Evolutionary conservation across 1,140 invertebrate species (phyloP), one percentile per base, ranked within the genome.

Genomic region (Diachasmimorpha longicaudata): DNA sequence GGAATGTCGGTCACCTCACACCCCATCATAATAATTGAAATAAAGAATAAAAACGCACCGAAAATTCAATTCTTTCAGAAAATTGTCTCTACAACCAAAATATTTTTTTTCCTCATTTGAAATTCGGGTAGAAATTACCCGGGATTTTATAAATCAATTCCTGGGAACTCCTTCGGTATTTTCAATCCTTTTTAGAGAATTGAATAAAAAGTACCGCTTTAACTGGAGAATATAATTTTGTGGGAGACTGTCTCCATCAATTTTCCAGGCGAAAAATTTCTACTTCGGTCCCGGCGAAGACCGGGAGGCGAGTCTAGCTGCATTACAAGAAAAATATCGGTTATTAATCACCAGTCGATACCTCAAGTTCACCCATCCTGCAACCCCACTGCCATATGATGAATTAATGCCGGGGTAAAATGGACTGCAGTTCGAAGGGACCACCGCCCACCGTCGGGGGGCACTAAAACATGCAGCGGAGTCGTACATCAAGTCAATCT

Each of bases 401-500:
- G 21, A 70, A 70, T 46, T 70, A 63, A 25, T 63, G 19, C 8
- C 4, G 10, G n/a, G 23, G 19, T 25, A 25, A 63, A 63, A 23
- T 31, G 58, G 21, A 63, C 21, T 14, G 31, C 58, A 63, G 31
- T 1, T 25, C 52, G 58, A 63, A 31, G 58, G 31, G 48, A 19
- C 5, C 48, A 16, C 14, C 11, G 48, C 5, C 48, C 14, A n/a
- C 48, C 16, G 39, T 42, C 39, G 39, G 19, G n/a, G 48, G 48
- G 48, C 10, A 55, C 19, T 55, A 69, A 42, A 37, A 42, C 58
- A 75, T 75, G 63, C 68, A 72, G 25, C 67, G n/a, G 58, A 68
- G 42, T 72, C 70, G 70, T 75, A 77, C 72, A 73, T 74, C 72
- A 74, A 37, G 23, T 67, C 37, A 63, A 44, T 16, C 58, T 74